Evolutionary conservation across 1,140 invertebrate species (phyloP), one percentile per base, ranked within the genome.

Genomic region (Aphis craccivora): DNA sequence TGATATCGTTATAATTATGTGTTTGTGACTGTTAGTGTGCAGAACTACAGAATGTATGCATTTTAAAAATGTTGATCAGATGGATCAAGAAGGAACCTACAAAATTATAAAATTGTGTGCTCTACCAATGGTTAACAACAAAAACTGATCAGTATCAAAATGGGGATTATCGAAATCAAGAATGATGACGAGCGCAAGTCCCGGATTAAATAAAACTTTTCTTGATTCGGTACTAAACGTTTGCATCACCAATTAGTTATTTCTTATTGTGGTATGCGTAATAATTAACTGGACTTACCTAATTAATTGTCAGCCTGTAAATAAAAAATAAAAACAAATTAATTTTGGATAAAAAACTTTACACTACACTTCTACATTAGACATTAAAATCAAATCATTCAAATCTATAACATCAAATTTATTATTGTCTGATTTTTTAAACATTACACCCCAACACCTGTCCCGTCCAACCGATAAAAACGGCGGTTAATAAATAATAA

Each of bases 401-500:
- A n/a, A 67, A 67, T 67, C 60, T 67, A 67, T n/a, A n/a, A 76
- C 60, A 76, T 76, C 14, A 30, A n/a, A 76, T 76, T 76, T 76
- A 76, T 18, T 76, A n/a, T 76, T 43, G 2, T 84, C 8, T 40
- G 83, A 40, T 25, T 43, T 84, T 84, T 84, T 40, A 43, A 84
- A 84, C 22, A 30, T 14, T 51, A 51, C 18, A 18, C 48, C 48
- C 14, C 83, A 43, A 84, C 37, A 84, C 83, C 83, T 20, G 43
- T 51, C 86, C 43, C 22, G 5, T 7, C 86, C 43, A 87, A 87
- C 86, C 45, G 43, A 87, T 48, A 48, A 87, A 88, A 35, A 88
- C n/a, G 87, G 22, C 87, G 45, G 87, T 88, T 88, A 88, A 22
- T 48, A 48, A 88, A 48, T 88, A 88, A 22, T 48, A 48, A 88